Conservation (phyloP, 2,888 invertebrate species). For the Drosophila flavopinicola region DNA sequence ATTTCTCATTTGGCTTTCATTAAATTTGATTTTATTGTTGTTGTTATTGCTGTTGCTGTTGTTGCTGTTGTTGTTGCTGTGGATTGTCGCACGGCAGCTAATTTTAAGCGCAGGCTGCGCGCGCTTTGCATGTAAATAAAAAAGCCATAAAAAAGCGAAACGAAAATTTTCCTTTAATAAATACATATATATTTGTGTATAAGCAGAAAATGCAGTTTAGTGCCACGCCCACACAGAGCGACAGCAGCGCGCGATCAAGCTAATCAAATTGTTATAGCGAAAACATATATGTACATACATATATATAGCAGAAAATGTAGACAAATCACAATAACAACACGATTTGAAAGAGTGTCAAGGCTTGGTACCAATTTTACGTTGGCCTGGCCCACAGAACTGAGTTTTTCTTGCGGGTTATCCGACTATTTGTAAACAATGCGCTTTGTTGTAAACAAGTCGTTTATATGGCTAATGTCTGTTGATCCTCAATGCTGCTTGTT, state of each 20-base stretch:
- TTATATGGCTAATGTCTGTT: conserved; percentile 49
- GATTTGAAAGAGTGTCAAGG: conserved; percentile 71
- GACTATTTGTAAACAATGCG: conserved; percentile 72
- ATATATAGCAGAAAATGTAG: conserved; percentile 27
- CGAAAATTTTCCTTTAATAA: conserved; percentile 39
- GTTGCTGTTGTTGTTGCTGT: conserved; percentile 26
- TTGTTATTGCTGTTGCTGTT: conserved; percentile 21
- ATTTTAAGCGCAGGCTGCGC: conserved; percentile 50
- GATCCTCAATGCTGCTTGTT: conserved; percentile 20
- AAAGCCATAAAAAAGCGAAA: conserved; percentile 53
- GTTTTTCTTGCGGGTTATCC: conserved; percentile 53
- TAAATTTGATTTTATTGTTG: conserved; percentile 70
- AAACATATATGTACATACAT: conserved; percentile 25
- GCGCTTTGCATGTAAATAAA: conserved; percentile 61
- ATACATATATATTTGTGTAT: conserved; percentile 9
- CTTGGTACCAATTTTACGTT: conserved; percentile 60
- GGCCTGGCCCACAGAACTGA: conserved; percentile 42
- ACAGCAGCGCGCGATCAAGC: background rate
- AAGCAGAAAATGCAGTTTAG: conserved; percentile 46
- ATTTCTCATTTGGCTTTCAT: conserved; percentile 67
- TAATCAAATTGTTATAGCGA: conserved; percentile 37
- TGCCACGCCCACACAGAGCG: conserved; percentile 37
- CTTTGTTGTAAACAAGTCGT: conserved; percentile 71
- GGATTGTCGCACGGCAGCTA: conserved; percentile 61
- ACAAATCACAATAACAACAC: conserved; percentile 14